A percentile compares a stretch with the other conserved stretches of the same genome.
Evolutionary conservation across 2,113 vertebrate genomes (phyloP).

Genomic region (Ictidomys tridecemlineatus): DNA sequence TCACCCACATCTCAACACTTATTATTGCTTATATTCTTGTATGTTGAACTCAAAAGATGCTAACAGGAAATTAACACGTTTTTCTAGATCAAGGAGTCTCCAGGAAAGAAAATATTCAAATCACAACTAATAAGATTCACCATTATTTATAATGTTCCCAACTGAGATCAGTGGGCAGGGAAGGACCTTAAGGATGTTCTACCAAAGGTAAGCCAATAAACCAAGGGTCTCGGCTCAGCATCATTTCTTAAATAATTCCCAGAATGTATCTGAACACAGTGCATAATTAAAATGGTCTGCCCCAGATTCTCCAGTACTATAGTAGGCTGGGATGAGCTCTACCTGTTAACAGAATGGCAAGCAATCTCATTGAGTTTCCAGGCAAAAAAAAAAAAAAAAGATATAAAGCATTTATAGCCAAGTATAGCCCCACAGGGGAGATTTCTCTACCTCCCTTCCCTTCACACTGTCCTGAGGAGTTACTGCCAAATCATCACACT

Average conservation of each 20-base stretch:
- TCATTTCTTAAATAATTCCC: neutral
- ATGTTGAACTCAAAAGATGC: conserved; percentile 17
- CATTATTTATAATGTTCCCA: neutral
- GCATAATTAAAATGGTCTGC: neutral
- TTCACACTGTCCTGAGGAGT: neutral
- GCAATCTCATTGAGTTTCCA: neutral
- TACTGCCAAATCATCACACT: conserved; percentile 8
- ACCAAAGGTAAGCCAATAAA: neutral
- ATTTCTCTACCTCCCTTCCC: neutral
- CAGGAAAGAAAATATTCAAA: conserved; percentile 42
- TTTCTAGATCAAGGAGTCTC: neutral
- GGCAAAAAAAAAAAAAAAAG: neutral
- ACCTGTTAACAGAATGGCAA: neutral
- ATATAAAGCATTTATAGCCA: neutral
- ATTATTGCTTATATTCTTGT: neutral
- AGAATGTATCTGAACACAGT: neutral
- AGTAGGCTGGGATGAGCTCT: neutral
- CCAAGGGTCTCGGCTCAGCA: neutral
- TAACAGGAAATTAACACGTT: conserved; percentile 7
- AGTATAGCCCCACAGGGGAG: neutral
- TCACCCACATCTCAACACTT: neutral
- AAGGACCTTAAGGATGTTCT: neutral
- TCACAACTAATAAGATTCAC: neutral
- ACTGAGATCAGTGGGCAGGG: neutral
- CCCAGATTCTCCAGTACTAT: neutral